These are phyloP conservation scores for Drosophila repletoides DNA, from an alignment of 1,140 invertebrate genomes.

Conservation along the genomic window DNA sequence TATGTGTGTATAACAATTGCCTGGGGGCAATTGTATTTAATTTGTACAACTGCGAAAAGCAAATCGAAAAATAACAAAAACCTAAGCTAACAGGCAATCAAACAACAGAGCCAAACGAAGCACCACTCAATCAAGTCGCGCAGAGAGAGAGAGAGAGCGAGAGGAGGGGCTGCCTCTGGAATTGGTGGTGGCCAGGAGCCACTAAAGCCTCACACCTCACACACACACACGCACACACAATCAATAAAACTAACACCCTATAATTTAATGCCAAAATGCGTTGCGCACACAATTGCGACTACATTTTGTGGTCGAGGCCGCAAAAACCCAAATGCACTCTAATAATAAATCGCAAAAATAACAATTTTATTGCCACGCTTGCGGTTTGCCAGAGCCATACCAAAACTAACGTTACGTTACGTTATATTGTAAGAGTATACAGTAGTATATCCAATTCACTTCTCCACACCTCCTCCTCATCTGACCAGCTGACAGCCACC, in stretches of 20 bases:
- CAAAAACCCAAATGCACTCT: slow-evolving; percentile 72
- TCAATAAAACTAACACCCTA: slow-evolving; percentile 79
- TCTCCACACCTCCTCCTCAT: no score
- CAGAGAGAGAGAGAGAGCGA: background rate
- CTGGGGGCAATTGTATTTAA: slow-evolving; percentile 61
- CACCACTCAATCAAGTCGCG: slow-evolving; percentile 32
- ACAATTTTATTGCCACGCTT: slow-evolving; percentile 73
- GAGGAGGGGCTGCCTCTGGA: background rate
- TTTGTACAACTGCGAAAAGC: slow-evolving; percentile 45
- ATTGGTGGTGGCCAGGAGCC: slow-evolving; percentile 36
- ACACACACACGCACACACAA: slow-evolving; percentile 26
- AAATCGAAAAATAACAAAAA: slow-evolving; percentile 69
- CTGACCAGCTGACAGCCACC: background rate
- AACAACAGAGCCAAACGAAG: slow-evolving; percentile 19
- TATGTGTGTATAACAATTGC: slow-evolving; percentile 16
- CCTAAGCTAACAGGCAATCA: slow-evolving; percentile 59
- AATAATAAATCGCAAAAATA: slow-evolving; percentile 80
- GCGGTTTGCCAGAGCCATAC: slow-evolving; percentile 49
- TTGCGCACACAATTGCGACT: slow-evolving; percentile 66
- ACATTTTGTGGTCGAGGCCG: slow-evolving; percentile 62
- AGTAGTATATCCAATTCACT: no score
- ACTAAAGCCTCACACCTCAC: background rate
- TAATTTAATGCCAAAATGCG: slow-evolving; percentile 77
- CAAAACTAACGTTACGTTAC: slow-evolving; percentile 14
- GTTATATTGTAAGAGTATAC: no score